phyloP scores from a whole-genome alignment of 2,888 invertebrate genomes.

The Yponomeuta plumbellus region DNA sequence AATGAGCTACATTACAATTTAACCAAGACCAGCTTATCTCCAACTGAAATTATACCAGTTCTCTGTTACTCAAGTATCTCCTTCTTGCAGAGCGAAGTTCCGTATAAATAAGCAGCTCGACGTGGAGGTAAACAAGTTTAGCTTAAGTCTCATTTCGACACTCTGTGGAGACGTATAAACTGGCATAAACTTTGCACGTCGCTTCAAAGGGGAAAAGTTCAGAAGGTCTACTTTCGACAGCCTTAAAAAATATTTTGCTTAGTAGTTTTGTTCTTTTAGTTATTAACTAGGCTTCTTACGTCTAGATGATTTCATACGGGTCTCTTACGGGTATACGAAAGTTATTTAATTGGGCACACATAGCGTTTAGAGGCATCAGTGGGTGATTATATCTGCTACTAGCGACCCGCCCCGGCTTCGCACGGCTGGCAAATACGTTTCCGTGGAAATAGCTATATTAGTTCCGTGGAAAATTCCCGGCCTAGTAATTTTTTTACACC shows the following conservation, averaged over 20 bases:
- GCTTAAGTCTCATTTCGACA: conserved; percentile 65
- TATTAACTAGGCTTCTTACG: too few relatives aligned
- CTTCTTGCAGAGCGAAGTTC: conserved; percentile 39
- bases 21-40: background rate
- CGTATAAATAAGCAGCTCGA: conserved; percentile 54
- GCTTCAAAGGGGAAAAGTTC: conserved; percentile 24
- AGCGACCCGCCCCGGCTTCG: too few relatives aligned
- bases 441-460: too few relatives aligned
- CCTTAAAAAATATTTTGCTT: background rate
- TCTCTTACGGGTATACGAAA: too few relatives aligned
- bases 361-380: too few relatives aligned
- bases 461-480: too few relatives aligned
- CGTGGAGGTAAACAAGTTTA: conserved; percentile 63
- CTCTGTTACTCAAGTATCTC: conserved; percentile 1
- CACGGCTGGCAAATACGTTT: too few relatives aligned
- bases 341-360: too few relatives aligned
- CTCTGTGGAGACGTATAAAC: conserved; percentile 59
- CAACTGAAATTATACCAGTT: background rate
- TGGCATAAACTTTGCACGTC: conserved; percentile 25
- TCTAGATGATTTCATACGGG: too few relatives aligned
- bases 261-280: background rate
- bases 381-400: too few relatives aligned
- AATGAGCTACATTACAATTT: background rate
- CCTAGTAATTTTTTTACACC: too few relatives aligned
- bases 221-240: background rate